A percentile compares a stretch with the other conserved stretches of the same genome.
Conservation (phyloP, 1,140 invertebrate species). For the Nixonia krombeini region DNA sequence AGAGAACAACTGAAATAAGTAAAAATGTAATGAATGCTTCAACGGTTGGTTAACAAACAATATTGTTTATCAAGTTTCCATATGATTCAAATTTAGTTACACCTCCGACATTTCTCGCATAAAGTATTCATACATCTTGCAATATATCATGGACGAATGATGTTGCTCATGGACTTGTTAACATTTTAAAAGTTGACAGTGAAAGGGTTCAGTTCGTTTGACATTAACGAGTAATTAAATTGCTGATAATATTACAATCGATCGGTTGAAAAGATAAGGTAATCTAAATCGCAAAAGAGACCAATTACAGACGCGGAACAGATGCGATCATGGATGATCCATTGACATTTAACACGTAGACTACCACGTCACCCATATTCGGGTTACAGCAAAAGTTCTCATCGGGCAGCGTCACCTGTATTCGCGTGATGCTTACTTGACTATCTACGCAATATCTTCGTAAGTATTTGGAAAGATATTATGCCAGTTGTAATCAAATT, state of each 20-base stretch:
- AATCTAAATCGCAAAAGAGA: slow-evolving; percentile 35
- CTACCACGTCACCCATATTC: too few species aligned
- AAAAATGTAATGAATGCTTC: too few species aligned
- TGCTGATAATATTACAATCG: slow-evolving; percentile 38
- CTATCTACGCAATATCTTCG: too few species aligned
- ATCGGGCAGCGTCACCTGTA: too few species aligned
- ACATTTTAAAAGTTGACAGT: slow-evolving; percentile 42
- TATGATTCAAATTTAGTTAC: slow-evolving; percentile 26
- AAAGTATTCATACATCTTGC: slow-evolving; percentile 24
- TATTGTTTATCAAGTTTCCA: slow-evolving; percentile 7
- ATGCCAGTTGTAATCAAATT: too few species aligned
- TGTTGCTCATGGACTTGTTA: slow-evolving; percentile 41
- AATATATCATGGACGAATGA: slow-evolving; percentile 32
- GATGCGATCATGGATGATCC: slow-evolving; percentile 11
- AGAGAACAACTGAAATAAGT: too few species aligned
- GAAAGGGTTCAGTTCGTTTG: slow-evolving; percentile 38
- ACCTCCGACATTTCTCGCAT: slow-evolving; percentile 27
- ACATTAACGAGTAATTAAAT: slow-evolving; percentile 39
- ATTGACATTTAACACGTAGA: slow-evolving; percentile 48
- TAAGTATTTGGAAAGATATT: too few species aligned
- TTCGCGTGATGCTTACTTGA: too few species aligned
- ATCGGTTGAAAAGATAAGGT: slow-evolving; percentile 17
- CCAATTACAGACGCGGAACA: slow-evolving; percentile 10
- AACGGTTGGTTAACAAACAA: slow-evolving; percentile 2
- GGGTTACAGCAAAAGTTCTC: too few species aligned